Evolutionary conservation across 2,888 invertebrate species (phyloP), one percentile per base, ranked within the genome.

Genomic region (Pasiphila rectangulata): DNA sequence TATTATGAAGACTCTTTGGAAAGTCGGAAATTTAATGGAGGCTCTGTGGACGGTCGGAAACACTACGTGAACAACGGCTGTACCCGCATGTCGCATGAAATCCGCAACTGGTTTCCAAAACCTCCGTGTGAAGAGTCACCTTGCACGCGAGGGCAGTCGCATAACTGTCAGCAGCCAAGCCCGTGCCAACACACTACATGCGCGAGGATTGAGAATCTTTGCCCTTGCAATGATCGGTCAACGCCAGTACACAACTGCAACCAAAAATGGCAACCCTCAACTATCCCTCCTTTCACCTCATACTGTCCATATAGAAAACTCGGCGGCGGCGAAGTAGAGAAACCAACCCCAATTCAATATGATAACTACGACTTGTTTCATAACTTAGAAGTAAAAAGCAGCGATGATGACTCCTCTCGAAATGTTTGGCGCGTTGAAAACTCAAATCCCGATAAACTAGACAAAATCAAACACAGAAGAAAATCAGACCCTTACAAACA

Each of bases 351-450:
- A n/a, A 55, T 50, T 25, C 59, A 57, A 24, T 59, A 61, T 20
- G 67, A 72, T 13, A 71, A 75, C 46, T 73, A 75, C 43, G 75
- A 79, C 45, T 51, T 75, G 39, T 52, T 70, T 7, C 72, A 75
- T 21, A 70, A 75, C 43, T 49, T 75, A 48, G 59, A 61, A 24
- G 46, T 73, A 12, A 69, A 72, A 20, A 75, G 69, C 52, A 72
- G 70, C 4, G 67, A 72, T 15, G 51, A 54, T 35, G 57, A 59
- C 20, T 27, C 41, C 24, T 32, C 51, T 27, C 38, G 37, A 19
- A 56, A 56, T 46, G 4, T 46, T 6, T 51, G 63, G 46, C 29
- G 43, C 34, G 48, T 57, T 16, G 45, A 51, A 13, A 42, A 37
- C 4, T 9, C n/a, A 16, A 23, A 30, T 23, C 9, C 30, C 10